Evolutionary conservation across 2,797 vertebrate species (phyloP).

Genomic region (Odontamblyopus lacepedii): DNA sequence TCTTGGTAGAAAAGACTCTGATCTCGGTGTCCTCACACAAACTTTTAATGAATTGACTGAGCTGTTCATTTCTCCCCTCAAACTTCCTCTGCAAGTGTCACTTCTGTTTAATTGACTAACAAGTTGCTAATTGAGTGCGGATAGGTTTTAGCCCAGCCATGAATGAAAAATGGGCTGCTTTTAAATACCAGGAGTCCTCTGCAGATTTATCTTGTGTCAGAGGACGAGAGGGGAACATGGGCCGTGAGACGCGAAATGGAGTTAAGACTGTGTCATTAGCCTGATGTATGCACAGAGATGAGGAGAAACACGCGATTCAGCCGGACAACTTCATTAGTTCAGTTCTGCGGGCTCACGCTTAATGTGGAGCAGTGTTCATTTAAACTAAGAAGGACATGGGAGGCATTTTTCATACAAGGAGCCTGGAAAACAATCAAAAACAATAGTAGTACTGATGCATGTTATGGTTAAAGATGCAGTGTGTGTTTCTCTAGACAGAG

Average conservation of each 20-base stretch:
- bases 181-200: constrained; percentile 24
- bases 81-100: constrained; percentile 44
- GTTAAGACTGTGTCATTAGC: constrained; percentile 47
- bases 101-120: constrained; percentile 55
- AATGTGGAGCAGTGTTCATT: neutral
- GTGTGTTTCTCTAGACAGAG: neutral
- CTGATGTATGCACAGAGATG: neutral
- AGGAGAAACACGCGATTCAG: neutral
- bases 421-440: neutral
- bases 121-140: constrained; percentile 59
- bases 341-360: neutral
- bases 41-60: constrained; percentile 51
- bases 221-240: constrained; percentile 22
- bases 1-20: constrained; percentile 22
- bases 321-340: neutral
- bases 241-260: constrained; percentile 26
- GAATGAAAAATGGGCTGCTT: constrained; percentile 44
- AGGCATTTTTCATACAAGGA: neutral
- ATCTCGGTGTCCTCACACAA: constrained; percentile 20
- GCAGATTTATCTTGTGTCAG: constrained; percentile 37
- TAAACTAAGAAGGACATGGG: neutral
- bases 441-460: too few species aligned
- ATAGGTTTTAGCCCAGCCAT: constrained; percentile 61
- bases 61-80: constrained; percentile 32
- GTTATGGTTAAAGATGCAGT: neutral